These are phyloP conservation scores for Pachycephus smyrnensis DNA, from an alignment of 2,888 invertebrate genomes.

Conservation along the genomic window DNA sequence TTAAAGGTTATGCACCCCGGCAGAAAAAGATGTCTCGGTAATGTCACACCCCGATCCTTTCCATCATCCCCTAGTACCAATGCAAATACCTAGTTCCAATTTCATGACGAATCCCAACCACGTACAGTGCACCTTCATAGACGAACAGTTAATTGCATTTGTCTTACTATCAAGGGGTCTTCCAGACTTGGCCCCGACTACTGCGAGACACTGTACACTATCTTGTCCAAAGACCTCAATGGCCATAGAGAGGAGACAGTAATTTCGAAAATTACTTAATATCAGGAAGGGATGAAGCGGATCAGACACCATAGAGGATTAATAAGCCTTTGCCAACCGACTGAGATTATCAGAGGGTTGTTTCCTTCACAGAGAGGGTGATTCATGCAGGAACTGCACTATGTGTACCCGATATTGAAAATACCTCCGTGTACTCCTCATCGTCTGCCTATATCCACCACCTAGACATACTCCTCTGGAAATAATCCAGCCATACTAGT, in stretches of 20 bases:
- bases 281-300: background rate
- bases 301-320: background rate
- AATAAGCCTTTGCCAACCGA: background rate
- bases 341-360: background rate
- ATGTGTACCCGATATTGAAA: conserved; percentile 40
- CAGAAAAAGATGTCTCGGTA: background rate
- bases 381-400: background rate
- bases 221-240: background rate
- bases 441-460: background rate
- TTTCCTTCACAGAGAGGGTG: background rate
- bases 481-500: background rate
- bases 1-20: conserved; percentile 24
- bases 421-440: background rate
- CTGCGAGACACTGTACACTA: background rate
- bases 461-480: background rate
- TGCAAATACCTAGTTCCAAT: background rate
- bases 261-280: conserved; percentile 42
- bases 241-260: conserved; percentile 9
- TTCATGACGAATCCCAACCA: background rate
- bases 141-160: background rate
- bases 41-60: background rate
- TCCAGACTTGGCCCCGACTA: background rate
- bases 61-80: background rate
- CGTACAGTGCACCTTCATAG: background rate
- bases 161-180: background rate